Conservation (phyloP, 2,797 vertebrate genomes). For the Chloroceryle amazona region DNA sequence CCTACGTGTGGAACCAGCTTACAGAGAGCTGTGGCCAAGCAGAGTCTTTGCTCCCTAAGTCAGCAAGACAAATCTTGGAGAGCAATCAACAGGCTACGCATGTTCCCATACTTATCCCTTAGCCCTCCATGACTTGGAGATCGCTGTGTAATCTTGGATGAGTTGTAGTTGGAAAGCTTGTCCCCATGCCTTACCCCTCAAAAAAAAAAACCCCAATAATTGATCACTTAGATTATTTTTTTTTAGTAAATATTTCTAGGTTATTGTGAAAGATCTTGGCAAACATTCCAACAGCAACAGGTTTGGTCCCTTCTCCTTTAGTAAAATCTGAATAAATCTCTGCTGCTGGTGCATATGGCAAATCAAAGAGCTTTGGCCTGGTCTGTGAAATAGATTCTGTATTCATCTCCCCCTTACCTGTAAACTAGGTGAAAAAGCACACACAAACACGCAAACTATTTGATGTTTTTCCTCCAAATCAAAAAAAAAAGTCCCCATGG, state of each 20-base stretch:
- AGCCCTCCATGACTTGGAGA: background rate
- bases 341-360: background rate
- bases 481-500: background rate
- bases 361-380: background rate
- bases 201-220: background rate
- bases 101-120: background rate
- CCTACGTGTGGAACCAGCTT: background rate
- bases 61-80: background rate
- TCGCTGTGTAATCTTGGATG: fast-evolving
- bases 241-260: background rate
- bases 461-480: background rate
- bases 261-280: background rate
- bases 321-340: background rate
- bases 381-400: background rate
- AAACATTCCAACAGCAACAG: background rate
- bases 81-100: fast-evolving
- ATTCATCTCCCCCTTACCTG: background rate
- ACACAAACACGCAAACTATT: background rate
- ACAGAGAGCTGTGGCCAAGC: background rate
- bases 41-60: background rate
- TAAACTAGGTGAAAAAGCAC: constrained; percentile 24
- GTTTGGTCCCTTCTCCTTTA: background rate
- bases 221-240: background rate
- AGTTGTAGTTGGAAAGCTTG: background rate
- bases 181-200: background rate